These are phyloP conservation scores for Peromyscus maniculatus DNA, from an alignment of 2,113 vertebrate species.

Conservation along the genomic window DNA sequence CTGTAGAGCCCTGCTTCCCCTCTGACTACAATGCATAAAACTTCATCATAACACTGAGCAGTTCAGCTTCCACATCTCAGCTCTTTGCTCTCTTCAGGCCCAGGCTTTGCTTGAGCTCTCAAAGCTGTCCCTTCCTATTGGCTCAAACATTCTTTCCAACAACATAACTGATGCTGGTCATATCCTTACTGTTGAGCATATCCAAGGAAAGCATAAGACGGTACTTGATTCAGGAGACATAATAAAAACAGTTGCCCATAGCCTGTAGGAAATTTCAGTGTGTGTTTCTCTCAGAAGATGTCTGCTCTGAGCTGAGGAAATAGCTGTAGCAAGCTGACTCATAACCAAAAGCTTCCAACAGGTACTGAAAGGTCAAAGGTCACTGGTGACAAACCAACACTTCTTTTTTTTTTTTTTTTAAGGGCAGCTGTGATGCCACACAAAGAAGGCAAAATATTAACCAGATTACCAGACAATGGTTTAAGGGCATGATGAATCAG, in stretches of 20 bases:
- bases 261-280: background rate
- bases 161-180: background rate
- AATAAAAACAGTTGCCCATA: background rate
- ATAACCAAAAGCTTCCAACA: constrained; percentile 20
- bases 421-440: background rate
- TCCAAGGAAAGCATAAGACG: background rate
- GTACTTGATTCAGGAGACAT: background rate
- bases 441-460: constrained; percentile 25
- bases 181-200: background rate
- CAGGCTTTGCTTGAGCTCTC: background rate
- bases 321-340: background rate
- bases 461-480: background rate
- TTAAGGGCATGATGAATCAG: background rate
- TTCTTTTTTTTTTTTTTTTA: background rate
- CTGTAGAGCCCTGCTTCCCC: background rate
- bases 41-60: background rate
- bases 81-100: background rate
- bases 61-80: background rate
- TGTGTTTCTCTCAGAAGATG: constrained; percentile 10
- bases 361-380: constrained; percentile 30
- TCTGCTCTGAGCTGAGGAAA: background rate
- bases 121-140: background rate
- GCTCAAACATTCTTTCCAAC: constrained; percentile 34
- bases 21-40: background rate
- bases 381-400: background rate